Conservation (phyloP, 2,888 invertebrate genomes). For the Hirtodrosophila alboralis region DNA sequence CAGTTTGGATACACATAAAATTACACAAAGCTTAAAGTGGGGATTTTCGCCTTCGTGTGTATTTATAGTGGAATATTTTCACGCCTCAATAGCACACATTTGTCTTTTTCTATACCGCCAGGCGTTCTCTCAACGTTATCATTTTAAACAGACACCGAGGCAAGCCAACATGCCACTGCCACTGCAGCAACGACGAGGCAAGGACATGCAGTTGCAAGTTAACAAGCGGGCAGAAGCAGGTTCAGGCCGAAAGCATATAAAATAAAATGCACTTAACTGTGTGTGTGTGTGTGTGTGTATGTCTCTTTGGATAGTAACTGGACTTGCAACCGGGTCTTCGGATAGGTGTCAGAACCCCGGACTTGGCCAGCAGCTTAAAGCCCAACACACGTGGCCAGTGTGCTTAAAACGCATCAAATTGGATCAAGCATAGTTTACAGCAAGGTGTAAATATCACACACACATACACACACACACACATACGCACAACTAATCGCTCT, state of each 20-base stretch:
- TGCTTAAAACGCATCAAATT: slow-evolving; percentile 57
- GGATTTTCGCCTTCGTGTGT: slow-evolving; percentile 46
- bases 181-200: background rate
- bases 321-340: slow-evolving; percentile 1
- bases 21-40: slow-evolving; percentile 59
- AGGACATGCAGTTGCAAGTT: slow-evolving; percentile 27
- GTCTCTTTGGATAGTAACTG: slow-evolving; percentile 25
- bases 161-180: slow-evolving; percentile 30
- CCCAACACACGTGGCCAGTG: slow-evolving; percentile 26
- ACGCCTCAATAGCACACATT: slow-evolving; percentile 76
- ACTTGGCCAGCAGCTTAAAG: slow-evolving; percentile 46
- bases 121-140: slow-evolving; percentile 72
- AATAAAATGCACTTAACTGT: slow-evolving; percentile 66
- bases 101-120: slow-evolving; percentile 63
- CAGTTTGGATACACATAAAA: slow-evolving; percentile 43
- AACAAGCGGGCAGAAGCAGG: no score
- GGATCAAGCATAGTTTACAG: slow-evolving; percentile 49
- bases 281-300: slow-evolving; percentile 30
- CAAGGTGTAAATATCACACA: slow-evolving; percentile 54
- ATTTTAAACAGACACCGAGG: slow-evolving; percentile 68
- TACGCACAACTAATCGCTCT: slow-evolving; percentile 6
- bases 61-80: slow-evolving; percentile 78
- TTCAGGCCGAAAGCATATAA: slow-evolving; percentile 40
- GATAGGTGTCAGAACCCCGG: slow-evolving; percentile 1
- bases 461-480: slow-evolving; percentile 12